phyloP scores from a whole-genome alignment of 2,797 vertebrate genomes.

The Adelosebastes latens region DNA sequence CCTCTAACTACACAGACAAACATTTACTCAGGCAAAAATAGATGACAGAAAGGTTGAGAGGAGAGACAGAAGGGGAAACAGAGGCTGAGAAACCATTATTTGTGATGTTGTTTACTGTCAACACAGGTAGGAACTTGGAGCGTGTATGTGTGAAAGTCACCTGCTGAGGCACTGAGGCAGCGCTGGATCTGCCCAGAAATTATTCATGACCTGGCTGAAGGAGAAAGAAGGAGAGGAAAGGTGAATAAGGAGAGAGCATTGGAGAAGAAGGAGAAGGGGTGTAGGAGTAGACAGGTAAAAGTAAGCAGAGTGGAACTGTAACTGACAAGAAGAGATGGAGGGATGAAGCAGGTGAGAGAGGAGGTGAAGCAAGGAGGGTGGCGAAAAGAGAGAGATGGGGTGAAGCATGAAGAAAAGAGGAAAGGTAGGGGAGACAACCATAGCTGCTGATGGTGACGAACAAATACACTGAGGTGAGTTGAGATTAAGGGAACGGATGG shows the following conservation, averaged over 20 bases:
- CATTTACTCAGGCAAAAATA: slow-evolving; percentile 42
- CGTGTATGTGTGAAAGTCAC: slow-evolving; percentile 44
- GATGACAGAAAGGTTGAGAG: slow-evolving; percentile 29
- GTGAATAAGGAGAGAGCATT: not conserved
- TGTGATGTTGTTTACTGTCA: slow-evolving; percentile 46
- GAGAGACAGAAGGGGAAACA: not conserved
- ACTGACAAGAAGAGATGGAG: not conserved
- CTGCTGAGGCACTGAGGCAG: slow-evolving; percentile 50
- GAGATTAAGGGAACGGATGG: not conserved
- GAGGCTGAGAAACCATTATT: slow-evolving; percentile 14
- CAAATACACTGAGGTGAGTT: slow-evolving; percentile 2
- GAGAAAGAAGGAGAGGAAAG: not conserved
- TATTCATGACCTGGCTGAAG: slow-evolving; percentile 56
- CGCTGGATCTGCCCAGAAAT: slow-evolving; percentile 46
- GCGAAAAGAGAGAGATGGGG: not conserved
- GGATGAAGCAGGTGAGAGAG: slow-evolving; percentile 26
- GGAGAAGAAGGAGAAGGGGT: not conserved
- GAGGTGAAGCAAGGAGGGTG: slow-evolving; percentile 6
- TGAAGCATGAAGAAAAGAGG: slow-evolving; percentile 16
- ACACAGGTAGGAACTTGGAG: slow-evolving; percentile 1
- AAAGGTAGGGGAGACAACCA: not conserved
- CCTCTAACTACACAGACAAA: slow-evolving; percentile 27
- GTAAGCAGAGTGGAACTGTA: not conserved
- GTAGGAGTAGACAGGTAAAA: not conserved
- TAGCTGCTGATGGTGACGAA: slow-evolving; percentile 3